These are phyloP conservation scores for Parapsyche elsis DNA, from an alignment of 1,140 invertebrate genomes.

Conservation along the genomic window DNA sequence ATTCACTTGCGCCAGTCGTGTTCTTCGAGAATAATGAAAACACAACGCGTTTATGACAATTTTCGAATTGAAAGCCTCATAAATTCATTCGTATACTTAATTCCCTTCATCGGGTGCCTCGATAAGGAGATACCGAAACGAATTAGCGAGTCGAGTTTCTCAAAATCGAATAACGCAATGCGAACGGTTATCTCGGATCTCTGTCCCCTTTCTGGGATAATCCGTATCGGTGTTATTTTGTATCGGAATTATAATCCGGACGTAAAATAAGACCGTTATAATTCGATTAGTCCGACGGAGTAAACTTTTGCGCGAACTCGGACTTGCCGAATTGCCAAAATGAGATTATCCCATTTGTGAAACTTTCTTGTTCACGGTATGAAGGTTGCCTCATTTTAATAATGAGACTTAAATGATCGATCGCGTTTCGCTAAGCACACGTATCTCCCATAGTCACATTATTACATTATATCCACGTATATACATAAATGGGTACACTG, in stretches of 20 bases:
- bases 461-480: too few species aligned
- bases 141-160: too few species aligned
- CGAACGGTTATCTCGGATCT: not conserved
- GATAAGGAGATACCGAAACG: too few species aligned
- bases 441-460: too few species aligned
- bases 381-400: not conserved
- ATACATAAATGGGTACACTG: too few species aligned
- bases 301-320: slow-evolving; percentile 6
- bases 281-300: not conserved
- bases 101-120: too few species aligned
- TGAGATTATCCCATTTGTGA: slow-evolving; percentile 16
- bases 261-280: slow-evolving; percentile 6
- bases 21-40: too few species aligned
- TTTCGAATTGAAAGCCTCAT: too few species aligned
- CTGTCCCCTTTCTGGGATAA: not conserved
- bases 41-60: too few species aligned
- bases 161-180: too few species aligned
- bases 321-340: slow-evolving; percentile 3
- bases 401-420: slow-evolving; percentile 22
- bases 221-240: slow-evolving; percentile 5
- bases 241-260: slow-evolving; percentile 9
- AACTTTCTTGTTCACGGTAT: not conserved
- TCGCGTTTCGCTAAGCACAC: too few species aligned
- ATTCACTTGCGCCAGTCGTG: not conserved
- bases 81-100: too few species aligned